Base-by-base conservation (phyloP, 1,140 invertebrate genomes). In the Procambarus virginalis region DNA sequence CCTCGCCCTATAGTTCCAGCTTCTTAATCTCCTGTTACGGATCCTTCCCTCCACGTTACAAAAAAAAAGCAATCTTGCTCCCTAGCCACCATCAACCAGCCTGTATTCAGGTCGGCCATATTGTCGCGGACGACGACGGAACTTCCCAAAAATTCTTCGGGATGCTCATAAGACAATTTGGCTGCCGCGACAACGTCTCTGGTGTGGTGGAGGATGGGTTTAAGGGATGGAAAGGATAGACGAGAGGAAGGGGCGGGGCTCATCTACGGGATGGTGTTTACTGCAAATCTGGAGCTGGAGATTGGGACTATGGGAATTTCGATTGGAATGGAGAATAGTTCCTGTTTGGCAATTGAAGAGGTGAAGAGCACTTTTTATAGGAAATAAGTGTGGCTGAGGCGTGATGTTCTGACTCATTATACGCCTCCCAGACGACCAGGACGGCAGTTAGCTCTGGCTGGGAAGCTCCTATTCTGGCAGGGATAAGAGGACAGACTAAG, bases 101-200 rank as follows among this genome's bases (percentile, higher is more conserved):
- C 77, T 83, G 70, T 89, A 76, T n/a, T 83, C 70, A 60, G 49
- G 68, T 82, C 79, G 73, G 34, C 79, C 55, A 83, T 89, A 76
- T 83, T 83, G 68, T 83, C 64, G 77, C 9, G n/a, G 60, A 10
- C 85, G 85, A 87, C 79, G 79, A 70, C 70, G 51, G 45, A 73
- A 76, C 5, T 55, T 46, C 68, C 79, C 17, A 89, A 89, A 89
- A 83, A 89, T 83, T 83, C n/a, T 83, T 89, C 86, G 86, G 34
- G 79, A n/a, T 76, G 45, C 80, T 83, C 86, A 89, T 89, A 83
- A 89, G 80, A 80, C 79, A 89, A 88, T 89, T 89, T 89, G 78
- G 68, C n/a, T n/a, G n/a, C n/a, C 48, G 49, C 68, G 73, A 89
- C 78, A 80, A n/a, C n/a, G 79, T 58, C 86, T 89, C 86, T 83